These are phyloP conservation scores for Ctenomys sociabilis DNA, from an alignment of 2,113 vertebrate species.

Conservation along the genomic window DNA sequence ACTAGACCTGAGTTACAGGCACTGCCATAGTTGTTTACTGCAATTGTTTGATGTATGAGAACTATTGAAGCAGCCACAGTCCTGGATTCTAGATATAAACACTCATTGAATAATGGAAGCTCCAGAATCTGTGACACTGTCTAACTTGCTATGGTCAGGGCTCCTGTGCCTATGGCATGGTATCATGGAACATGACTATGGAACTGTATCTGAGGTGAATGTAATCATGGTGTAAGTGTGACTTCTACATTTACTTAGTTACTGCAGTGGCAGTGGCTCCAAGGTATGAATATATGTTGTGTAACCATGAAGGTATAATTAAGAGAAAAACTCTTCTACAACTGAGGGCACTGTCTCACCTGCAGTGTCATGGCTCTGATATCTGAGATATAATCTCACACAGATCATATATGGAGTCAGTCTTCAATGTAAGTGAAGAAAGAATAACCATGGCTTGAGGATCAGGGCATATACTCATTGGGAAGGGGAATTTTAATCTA, in stretches of 20 bases:
- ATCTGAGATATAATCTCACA: neutral
- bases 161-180: neutral
- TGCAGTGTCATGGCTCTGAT: neutral
- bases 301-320: neutral
- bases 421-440: neutral
- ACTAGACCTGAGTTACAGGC: neutral
- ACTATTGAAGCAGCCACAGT: neutral
- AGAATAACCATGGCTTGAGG: neutral
- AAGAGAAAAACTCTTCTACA: neutral
- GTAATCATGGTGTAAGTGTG: neutral
- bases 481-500: too few species aligned
- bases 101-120: neutral
- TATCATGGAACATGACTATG: neutral
- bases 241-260: neutral
- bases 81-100: neutral
- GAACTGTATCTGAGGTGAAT: neutral
- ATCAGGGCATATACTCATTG: neutral
- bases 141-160: neutral
- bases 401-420: neutral
- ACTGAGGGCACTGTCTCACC: neutral
- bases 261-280: neutral
- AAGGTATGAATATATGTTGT: neutral
- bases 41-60: neutral
- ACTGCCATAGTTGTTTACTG: neutral
- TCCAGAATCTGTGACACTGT: neutral